Conservation (phyloP, 2,113 vertebrate species). For the Cettia cetti region DNA sequence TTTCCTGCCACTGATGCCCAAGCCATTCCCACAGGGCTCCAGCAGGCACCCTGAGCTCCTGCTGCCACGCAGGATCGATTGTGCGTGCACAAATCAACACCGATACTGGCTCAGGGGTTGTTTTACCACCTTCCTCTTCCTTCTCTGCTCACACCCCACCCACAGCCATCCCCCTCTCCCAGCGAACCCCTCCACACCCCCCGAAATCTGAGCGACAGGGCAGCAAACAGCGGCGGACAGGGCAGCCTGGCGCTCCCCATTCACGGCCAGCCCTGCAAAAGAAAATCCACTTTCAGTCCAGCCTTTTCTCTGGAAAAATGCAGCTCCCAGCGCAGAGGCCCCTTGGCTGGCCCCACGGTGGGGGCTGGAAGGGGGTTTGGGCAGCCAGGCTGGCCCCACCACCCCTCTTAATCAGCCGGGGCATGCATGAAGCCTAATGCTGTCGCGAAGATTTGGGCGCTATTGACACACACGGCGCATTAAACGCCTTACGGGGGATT, state of each 20-base stretch:
- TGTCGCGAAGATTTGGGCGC: neutral
- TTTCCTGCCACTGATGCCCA: neutral
- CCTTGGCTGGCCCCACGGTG: neutral
- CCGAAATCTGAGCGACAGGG: neutral
- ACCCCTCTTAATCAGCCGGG: neutral
- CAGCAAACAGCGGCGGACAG: neutral
- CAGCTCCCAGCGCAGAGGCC: neutral
- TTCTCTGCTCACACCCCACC: accelerated
- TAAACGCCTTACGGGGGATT: constrained; percentile 59
- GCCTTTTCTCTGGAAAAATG: constrained; percentile 16
- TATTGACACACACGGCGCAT: neutral
- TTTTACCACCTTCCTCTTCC: neutral
- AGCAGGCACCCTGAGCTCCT: accelerated
- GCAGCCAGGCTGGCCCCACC: neutral
- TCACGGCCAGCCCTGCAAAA: neutral
- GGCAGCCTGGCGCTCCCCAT: neutral
- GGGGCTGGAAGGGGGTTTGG: neutral
- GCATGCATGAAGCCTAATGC: constrained; percentile 7
- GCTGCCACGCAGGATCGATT: accelerated
- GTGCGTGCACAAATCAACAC: accelerated
- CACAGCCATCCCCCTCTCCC: accelerated
- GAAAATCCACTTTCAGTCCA: neutral
- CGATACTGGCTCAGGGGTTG: accelerated
- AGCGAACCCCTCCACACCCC: neutral
- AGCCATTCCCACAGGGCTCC: neutral